A percentile compares a stretch with the other conserved stretches of the same genome.
Evolutionary conservation across 2,113 vertebrate genomes (phyloP).

Genomic region (Hypomesus transpacificus): DNA sequence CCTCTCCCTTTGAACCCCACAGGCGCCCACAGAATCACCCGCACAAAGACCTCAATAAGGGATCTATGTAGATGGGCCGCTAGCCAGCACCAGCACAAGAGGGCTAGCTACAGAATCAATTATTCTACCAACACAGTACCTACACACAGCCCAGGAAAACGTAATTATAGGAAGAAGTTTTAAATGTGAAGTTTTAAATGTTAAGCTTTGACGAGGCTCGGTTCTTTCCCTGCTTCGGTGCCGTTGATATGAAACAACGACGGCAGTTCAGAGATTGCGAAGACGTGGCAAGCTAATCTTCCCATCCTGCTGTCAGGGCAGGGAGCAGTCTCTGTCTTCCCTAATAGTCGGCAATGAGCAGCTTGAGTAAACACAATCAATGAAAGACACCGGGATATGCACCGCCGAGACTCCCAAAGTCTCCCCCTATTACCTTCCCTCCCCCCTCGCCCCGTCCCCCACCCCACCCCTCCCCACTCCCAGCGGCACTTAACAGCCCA

Average conservation of each 20-base stretch:
- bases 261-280: conserved; percentile 25
- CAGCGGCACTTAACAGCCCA: conserved; percentile 30
- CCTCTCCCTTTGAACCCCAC: conserved; percentile 83
- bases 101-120: neutral
- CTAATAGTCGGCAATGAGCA: conserved; percentile 74
- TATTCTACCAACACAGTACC: neutral
- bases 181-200: no score
- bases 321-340: conserved; percentile 60
- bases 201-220: neutral
- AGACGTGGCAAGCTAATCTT: conserved; percentile 63
- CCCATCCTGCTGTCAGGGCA: conserved; percentile 59
- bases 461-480: conserved; percentile 31
- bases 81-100: neutral
- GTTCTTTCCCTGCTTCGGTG: neutral
- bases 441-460: conserved; percentile 26
- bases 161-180: neutral
- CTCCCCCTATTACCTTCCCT: conserved; percentile 24
- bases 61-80: conserved; percentile 53
- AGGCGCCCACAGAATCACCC: conserved; percentile 66
- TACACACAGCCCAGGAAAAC: neutral
- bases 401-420: conserved; percentile 47
- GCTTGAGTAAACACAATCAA: conserved; percentile 77
- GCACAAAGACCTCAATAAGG: conserved; percentile 73
- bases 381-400: conserved; percentile 59
- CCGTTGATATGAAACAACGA: conserved; percentile 40